Base-by-base conservation (phyloP, 1,140 invertebrate species). In the Halesus radiatus region DNA sequence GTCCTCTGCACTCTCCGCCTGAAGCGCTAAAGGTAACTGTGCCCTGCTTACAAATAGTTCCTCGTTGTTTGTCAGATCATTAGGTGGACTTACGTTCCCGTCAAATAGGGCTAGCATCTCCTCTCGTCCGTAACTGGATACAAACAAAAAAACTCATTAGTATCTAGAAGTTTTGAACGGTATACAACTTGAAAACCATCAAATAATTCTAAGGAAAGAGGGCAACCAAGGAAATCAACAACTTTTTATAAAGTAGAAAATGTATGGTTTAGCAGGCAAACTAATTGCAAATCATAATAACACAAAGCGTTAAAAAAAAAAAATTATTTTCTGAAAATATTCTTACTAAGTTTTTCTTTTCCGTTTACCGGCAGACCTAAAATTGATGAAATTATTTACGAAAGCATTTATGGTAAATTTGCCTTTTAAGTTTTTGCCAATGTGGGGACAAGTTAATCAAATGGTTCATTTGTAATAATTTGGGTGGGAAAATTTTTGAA, bases 31-130 rank as follows among this genome's bases (percentile, higher is more conserved):
- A 16, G 79, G 79, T 18, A 80, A 68, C 26, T 80, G 79, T 29
- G 72, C 73, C 37, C 29, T 64, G n/a, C 45, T 75, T 58, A 80
- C 50, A 75, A 32, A 80, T 10, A 80, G 62, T 53, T 64, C 70
- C n/a, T 75, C 73, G 10, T 80, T 54, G 15, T 37, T 53, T 50
- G 54, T 29, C 50, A 80, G 5, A 52, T 56, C 72, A 18, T 18
- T 32, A 3, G 79, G 79, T n/a, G 60, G 58, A 56, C 53, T 76
- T 52, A 53, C 70, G 54, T 80, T 80, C 16, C 50, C 60, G 15
- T 80, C 79, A 76, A 80, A 80, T 1, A 80, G 53, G 10, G 79
- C 79, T 22, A 80, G 29, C 79, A 80, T 80, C 53, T 80, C 79
- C 62, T 80, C 79, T n/a, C 79, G 72, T 50, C 79, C 79, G 66